Evolutionary conservation across 2,888 invertebrate genomes (phyloP).

Genomic region (Drosophila mettleri): DNA sequence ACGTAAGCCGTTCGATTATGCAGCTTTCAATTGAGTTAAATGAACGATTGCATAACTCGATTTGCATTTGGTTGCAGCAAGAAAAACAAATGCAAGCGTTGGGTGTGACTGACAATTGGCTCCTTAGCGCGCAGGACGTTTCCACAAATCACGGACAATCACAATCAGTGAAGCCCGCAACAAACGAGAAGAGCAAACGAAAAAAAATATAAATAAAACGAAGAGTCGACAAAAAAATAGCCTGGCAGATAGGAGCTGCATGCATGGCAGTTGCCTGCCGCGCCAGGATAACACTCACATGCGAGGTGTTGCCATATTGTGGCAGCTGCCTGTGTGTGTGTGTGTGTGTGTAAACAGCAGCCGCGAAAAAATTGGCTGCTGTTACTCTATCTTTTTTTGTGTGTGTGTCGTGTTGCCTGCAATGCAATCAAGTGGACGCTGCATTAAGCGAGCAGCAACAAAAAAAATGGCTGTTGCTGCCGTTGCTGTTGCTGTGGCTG

Average conservation of each 20-base stretch:
- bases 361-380: slow-evolving; percentile 66
- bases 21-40: slow-evolving; percentile 8
- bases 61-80: not conserved
- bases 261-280: slow-evolving; percentile 50
- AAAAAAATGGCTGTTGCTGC: slow-evolving; percentile 28
- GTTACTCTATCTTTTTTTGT: slow-evolving; percentile 18
- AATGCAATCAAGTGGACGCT: slow-evolving; percentile 79
- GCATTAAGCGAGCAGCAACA: slow-evolving; percentile 43
- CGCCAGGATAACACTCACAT: slow-evolving; percentile 48
- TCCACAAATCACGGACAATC: slow-evolving; percentile 72
- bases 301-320: slow-evolving; percentile 57
- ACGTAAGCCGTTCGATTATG: not conserved
- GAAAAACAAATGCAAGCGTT: not conserved
- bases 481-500: slow-evolving; percentile 18
- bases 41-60: slow-evolving; percentile 14
- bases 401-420: slow-evolving; percentile 33
- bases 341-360: slow-evolving; percentile 50
- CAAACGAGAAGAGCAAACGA: slow-evolving; percentile 34
- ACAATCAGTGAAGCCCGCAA: slow-evolving; percentile 47
- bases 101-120: slow-evolving; percentile 30
- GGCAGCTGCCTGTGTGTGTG: slow-evolving; percentile 40
- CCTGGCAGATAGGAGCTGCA: slow-evolving; percentile 22
- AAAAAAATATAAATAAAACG: slow-evolving; percentile 19
- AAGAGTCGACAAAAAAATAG: slow-evolving; percentile 38
- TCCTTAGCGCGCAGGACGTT: slow-evolving; percentile 14